Evolutionary conservation across 2,113 vertebrate species (phyloP), one percentile per base, ranked within the genome.

Genomic region (Antennarius striatus): DNA sequence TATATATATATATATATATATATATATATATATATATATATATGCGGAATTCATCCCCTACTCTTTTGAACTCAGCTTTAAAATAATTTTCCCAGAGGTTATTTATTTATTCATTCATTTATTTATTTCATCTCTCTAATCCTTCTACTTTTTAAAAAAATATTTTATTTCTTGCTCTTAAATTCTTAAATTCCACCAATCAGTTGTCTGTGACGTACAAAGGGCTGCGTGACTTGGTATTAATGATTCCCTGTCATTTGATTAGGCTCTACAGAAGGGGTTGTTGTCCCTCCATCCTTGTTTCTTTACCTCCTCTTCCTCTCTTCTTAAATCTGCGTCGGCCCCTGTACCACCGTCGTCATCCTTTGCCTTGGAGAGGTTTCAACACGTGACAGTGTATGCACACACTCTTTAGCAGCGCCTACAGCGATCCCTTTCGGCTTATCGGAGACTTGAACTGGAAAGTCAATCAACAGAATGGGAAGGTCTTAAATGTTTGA

Each of bases 401-500:
- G 66, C 72, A 75, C 73, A 5, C 32, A 57, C 72, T 91, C 82
- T 88, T 91, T 92, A 92, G 82, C 85, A 93, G 91, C 92, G 93
- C 92, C 92, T 91, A 90, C 90, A 93, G 92, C 93, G 93, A 93
- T 93, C 92, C 91, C 92, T 93, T 92, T 93, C 92, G 93, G 93
- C 81, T 90, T 84, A 90, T 79, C 77, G 48, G 87, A 83, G 92
- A 93, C 85, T 80, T 91, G 81, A 92, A 90, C 90, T 79, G 78
- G 56, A 79, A 55, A 82, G 75, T 67, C 80, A 82, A 70, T 72
- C 71, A 73, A 17, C 69, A 36, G 32, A 36, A 36, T 7, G 32
- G 32, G 3, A 36, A 36, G 5, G 32, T 36, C 32, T 36, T 36
- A 7, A 36, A 36, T 36, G 32, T 36, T 36, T 36, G 32, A 36